phyloP scores from a whole-genome alignment of 2,888 invertebrate genomes.

The Epinotia brunnichana region DNA sequence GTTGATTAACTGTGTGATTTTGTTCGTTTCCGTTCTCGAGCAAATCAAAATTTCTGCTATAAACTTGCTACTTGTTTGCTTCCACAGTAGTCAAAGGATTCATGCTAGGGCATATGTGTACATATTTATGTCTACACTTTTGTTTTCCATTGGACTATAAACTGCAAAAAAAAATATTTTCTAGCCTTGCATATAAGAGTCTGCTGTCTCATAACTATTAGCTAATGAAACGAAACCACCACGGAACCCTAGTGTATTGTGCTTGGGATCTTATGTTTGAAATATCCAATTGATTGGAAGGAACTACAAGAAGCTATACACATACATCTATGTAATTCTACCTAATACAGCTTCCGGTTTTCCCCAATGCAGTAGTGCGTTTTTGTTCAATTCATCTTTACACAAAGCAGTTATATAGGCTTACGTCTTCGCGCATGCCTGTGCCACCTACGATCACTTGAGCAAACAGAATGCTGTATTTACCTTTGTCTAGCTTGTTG shows the following conservation, averaged over 20 bases:
- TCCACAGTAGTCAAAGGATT: no score
- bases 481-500: conserved; percentile 72
- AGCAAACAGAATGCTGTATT: conserved; percentile 68
- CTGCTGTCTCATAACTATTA: no score
- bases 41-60: neutral
- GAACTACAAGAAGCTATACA: neutral
- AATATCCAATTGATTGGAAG: neutral
- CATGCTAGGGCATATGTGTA: no score
- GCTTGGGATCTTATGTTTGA: neutral
- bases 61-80: neutral
- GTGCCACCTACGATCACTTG: conserved; percentile 72
- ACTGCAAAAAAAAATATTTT: no score
- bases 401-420: conserved; percentile 20
- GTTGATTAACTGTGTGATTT: conserved; percentile 10
- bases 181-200: no score
- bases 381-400: conserved; percentile 32
- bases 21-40: neutral
- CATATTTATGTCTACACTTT: no score
- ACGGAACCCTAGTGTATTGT: no score
- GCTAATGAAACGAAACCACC: no score
- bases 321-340: neutral
- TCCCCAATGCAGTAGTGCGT: conserved; percentile 6
- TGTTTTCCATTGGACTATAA: no score
- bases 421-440: conserved; percentile 59
- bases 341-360: neutral